Evolutionary conservation across 2,797 vertebrate genomes (phyloP).

Genomic region (Rhinophrynus dorsalis): DNA sequence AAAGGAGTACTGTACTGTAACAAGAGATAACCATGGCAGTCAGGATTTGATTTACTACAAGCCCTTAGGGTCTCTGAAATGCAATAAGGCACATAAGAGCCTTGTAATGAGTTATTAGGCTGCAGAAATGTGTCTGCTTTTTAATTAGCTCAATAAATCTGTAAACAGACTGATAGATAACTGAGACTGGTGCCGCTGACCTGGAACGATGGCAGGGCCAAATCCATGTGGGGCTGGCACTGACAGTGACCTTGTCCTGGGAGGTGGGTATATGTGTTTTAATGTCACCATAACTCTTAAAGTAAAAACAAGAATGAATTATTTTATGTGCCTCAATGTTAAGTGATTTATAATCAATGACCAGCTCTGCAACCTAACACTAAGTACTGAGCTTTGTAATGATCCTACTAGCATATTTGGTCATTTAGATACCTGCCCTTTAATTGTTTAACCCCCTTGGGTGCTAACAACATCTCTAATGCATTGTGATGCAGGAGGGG

Average conservation of each 20-base stretch:
- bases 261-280: not conserved
- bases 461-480: too few species aligned
- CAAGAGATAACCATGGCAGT: not conserved
- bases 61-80: not conserved
- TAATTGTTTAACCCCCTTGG: too few species aligned
- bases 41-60: not conserved
- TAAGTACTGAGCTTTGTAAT: not conserved
- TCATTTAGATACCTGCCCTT: too few species aligned
- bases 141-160: slow-evolving; percentile 9
- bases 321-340: not conserved
- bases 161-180: not conserved
- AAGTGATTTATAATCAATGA: slow-evolving; percentile 6
- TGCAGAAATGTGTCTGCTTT: not conserved
- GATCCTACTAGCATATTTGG: too few species aligned
- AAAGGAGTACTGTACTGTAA: too few species aligned
- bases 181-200: slow-evolving; percentile 10
- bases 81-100: not conserved
- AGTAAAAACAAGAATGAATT: not conserved
- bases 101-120: not conserved
- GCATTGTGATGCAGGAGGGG: too few species aligned
- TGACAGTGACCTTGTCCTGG: slow-evolving; percentile 9
- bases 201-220: slow-evolving; percentile 4
- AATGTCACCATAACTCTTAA: slow-evolving; percentile 10
- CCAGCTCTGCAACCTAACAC: not conserved
- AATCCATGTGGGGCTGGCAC: not conserved